Percentiles rank a stretch among this genome's conserved stretches.
Conservation (phyloP, 92 coral and sea anemone genomes). For the Chrysogorgia sp. region DNA sequence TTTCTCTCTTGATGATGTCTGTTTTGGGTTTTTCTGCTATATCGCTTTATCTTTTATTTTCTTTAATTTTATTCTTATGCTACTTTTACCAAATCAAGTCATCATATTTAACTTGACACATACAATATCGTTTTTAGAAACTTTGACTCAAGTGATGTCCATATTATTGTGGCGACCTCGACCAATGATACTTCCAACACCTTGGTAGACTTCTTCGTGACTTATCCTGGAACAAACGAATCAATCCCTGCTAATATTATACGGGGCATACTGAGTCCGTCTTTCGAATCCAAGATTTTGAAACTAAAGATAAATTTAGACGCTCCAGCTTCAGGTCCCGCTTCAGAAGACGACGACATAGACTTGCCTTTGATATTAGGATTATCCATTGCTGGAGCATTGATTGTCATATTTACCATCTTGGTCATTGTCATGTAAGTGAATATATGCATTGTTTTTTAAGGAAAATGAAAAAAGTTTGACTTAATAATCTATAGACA, state of each 20-base stretch:
- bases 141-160: background rate
- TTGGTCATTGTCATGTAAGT: conserved; percentile 26
- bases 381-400: conserved; percentile 34
- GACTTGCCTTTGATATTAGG: conserved; percentile 40
- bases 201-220: background rate
- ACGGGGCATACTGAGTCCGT: background rate
- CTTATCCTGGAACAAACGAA: conserved; percentile 1
- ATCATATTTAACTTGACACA: too few relatives aligned
- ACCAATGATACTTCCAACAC: background rate
- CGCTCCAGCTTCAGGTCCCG: background rate
- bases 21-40: too few relatives aligned
- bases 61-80: too few relatives aligned
- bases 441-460: too few relatives aligned
- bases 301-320: background rate
- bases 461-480: too few relatives aligned
- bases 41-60: too few relatives aligned
- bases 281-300: background rate
- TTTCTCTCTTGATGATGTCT: too few relatives aligned
- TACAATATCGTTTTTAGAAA: background rate
- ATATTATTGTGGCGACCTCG: background rate
- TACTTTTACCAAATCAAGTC: too few relatives aligned
- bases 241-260: background rate
- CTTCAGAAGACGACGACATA: background rate
- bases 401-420: conserved; percentile 9
- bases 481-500: too few relatives aligned